Evolutionary conservation across 2,113 vertebrate genomes (phyloP).

Genomic region (Halichoerus grypus): DNA sequence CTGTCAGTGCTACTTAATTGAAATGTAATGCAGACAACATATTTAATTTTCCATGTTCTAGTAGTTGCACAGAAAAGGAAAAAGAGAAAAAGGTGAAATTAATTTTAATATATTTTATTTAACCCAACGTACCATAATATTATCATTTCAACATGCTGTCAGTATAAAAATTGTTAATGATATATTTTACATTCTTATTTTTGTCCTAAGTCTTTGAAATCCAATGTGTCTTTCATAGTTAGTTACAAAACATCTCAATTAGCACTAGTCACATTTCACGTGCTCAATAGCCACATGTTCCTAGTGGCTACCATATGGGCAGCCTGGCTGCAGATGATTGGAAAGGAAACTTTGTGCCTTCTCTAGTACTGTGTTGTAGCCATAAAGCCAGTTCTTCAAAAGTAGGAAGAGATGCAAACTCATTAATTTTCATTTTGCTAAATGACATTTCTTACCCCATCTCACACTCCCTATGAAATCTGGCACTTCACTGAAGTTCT

Average conservation of each 20-base stretch:
- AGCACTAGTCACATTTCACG: neutral
- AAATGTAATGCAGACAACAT: neutral
- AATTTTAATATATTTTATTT: neutral
- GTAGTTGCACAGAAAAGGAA: neutral
- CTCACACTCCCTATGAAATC: conserved; percentile 58
- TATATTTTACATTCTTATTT: neutral
- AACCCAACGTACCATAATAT: neutral
- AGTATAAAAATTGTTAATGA: neutral
- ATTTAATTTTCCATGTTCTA: neutral
- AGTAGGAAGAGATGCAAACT: neutral
- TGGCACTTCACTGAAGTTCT: conserved; percentile 62
- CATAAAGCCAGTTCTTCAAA: neutral
- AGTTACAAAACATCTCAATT: neutral
- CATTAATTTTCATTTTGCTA: conserved; percentile 64
- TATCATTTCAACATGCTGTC: neutral
- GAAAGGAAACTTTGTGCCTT: neutral
- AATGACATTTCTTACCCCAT: conserved; percentile 7
- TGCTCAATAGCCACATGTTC: neutral
- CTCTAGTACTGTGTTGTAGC: neutral
- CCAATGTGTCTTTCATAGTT: neutral
- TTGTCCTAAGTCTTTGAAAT: neutral
- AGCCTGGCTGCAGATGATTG: neutral
- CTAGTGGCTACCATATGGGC: neutral
- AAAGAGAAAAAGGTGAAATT: neutral
- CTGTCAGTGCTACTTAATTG: neutral